These are phyloP conservation scores for Pelobates cultripes DNA, from an alignment of 2,797 vertebrate genomes.

Conservation along the genomic window DNA sequence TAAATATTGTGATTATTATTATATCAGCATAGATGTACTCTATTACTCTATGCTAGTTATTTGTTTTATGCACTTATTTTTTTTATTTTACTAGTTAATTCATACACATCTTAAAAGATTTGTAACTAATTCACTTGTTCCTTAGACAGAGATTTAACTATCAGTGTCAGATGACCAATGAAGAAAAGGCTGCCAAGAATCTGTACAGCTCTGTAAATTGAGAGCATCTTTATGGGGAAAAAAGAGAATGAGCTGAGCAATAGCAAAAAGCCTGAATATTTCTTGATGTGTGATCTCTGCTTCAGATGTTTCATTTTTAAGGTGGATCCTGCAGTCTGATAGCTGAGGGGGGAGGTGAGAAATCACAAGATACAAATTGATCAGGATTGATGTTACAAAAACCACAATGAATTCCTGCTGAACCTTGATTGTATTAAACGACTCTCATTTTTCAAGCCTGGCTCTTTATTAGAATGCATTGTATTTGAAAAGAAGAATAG, in stretches of 20 bases:
- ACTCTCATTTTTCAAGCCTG: conserved; percentile 35
- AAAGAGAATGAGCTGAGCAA: neutral
- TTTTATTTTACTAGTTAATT: no score
- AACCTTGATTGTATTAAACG: conserved; percentile 41
- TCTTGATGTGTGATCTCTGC: neutral
- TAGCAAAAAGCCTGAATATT: neutral
- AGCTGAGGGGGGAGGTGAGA: neutral
- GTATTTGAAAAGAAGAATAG: conserved; percentile 24
- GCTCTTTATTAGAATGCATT: conserved; percentile 20
- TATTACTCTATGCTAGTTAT: no score
- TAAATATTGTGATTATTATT: no score
- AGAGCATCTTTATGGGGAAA: no score
- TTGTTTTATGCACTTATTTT: no score
- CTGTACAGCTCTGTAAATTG: no score
- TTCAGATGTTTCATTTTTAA: neutral
- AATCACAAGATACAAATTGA: conserved; percentile 10
- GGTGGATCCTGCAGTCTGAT: neutral
- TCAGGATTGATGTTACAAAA: conserved; percentile 5
- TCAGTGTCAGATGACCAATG: no score
- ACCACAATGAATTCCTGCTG: conserved; percentile 33
- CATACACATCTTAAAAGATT: no score
- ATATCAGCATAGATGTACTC: no score
- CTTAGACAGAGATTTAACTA: no score
- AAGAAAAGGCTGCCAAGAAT: no score
- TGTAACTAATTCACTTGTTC: no score